Evolutionary conservation across 2,888 invertebrate species (phyloP).

Genomic region (Cephus spinipes): DNA sequence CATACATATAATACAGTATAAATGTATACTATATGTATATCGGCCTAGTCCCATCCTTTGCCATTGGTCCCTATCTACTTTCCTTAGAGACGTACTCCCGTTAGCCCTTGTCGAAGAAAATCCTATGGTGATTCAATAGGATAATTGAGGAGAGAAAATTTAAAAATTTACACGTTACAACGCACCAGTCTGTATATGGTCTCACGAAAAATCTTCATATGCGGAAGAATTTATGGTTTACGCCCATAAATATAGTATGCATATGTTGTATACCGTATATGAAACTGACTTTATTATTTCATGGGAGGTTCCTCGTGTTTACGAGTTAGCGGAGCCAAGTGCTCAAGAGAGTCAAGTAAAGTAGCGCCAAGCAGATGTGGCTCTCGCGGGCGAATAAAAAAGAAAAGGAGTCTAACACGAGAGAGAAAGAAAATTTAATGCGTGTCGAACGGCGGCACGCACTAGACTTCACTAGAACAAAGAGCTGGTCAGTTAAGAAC

Average conservation of each 20-base stretch:
- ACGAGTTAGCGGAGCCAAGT: neutral
- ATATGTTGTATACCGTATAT: neutral
- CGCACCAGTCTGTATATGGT: neutral
- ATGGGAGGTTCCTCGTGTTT: neutral
- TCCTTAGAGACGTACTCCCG: neutral
- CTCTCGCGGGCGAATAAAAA: conserved; percentile 2
- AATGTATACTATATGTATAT: neutral
- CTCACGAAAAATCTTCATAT: neutral
- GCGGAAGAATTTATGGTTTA: neutral
- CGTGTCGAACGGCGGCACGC: neutral
- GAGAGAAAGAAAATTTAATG: neutral
- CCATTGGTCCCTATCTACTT: neutral
- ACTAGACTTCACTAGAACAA: conserved; percentile 4
- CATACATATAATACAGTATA: neutral
- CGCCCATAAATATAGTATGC: neutral
- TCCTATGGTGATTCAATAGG: neutral
- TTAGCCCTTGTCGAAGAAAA: neutral
- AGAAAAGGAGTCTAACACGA: neutral
- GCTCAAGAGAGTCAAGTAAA: neutral
- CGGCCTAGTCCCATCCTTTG: neutral
- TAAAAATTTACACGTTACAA: neutral
- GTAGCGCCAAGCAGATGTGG: conserved; percentile 1
- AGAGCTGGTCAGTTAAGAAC: conserved; percentile 5
- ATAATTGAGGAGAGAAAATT: neutral
- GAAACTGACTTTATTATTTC: neutral